Evolutionary conservation across 2,797 vertebrate species (phyloP).

Genomic region (Amblyopsis hoosieri): DNA sequence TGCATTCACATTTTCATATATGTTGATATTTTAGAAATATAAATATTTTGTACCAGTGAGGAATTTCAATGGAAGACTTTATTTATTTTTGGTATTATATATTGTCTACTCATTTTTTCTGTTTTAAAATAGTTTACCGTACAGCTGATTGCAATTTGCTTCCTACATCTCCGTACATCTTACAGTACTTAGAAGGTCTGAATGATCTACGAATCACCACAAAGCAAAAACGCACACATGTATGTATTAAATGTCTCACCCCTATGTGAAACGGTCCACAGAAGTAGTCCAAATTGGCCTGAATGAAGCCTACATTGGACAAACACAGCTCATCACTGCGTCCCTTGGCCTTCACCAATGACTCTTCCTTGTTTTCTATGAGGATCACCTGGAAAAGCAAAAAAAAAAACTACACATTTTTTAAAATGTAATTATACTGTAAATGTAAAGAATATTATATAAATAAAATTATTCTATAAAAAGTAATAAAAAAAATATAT

Average conservation of each 20-base stretch:
- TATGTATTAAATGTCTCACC: slow-evolving; percentile 79
- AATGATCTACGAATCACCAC: background rate
- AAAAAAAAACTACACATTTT: background rate
- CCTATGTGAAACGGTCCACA: slow-evolving; percentile 91
- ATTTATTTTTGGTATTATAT: no score
- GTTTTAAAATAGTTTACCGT: no score
- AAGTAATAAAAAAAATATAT: no score
- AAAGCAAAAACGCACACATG: background rate
- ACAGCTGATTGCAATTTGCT: no score
- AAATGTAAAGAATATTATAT: background rate
- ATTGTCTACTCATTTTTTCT: no score
- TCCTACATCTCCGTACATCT: background rate
- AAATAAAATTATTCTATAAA: no score
- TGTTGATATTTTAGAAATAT: no score
- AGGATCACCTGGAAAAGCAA: slow-evolving; percentile 82
- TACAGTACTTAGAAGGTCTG: background rate
- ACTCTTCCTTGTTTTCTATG: slow-evolving; percentile 97
- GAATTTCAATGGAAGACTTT: no score
- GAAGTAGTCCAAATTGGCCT: slow-evolving; percentile 96
- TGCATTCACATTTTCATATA: no score
- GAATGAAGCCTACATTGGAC: slow-evolving; percentile 92
- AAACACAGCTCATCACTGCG: slow-evolving; percentile 85
- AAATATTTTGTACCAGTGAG: no score
- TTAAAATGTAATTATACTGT: background rate
- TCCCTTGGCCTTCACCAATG: slow-evolving; percentile 87